A percentile compares a stretch with the other conserved stretches of the same genome.
Conservation (phyloP, 2,888 invertebrate species). For the Drosophila meridiana region DNA sequence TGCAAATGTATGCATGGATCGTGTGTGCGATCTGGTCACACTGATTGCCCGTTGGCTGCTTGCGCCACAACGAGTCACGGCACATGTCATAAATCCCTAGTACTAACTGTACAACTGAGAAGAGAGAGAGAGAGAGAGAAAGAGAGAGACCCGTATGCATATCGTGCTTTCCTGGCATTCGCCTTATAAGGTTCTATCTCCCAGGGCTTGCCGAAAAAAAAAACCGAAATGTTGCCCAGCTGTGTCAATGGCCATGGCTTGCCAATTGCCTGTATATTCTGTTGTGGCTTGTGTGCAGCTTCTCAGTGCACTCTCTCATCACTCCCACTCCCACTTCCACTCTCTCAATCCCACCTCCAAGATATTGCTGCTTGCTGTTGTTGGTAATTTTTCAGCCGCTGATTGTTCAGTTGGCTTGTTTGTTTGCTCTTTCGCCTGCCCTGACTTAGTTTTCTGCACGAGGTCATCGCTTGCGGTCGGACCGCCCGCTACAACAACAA, state of each 20-base stretch:
- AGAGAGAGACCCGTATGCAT: conserved; percentile 24
- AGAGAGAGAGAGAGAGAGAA: not conserved
- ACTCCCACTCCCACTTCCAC: conserved; percentile 12
- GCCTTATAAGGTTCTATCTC: conserved; percentile 49
- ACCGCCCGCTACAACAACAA: conserved; percentile 45
- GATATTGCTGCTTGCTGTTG: conserved; percentile 29
- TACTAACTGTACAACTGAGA: conserved; percentile 55
- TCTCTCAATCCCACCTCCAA: conserved; percentile 25
- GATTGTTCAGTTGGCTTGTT: conserved; percentile 45
- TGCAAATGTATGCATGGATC: conserved; percentile 29
- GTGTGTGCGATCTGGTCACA: conserved; percentile 37
- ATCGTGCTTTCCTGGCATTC: conserved; percentile 36
- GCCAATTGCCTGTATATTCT: conserved; percentile 12
- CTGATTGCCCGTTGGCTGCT: conserved; percentile 33
- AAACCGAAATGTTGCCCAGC: conserved; percentile 42
- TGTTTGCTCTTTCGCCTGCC: conserved; percentile 45
- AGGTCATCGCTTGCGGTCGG: conserved; percentile 74
- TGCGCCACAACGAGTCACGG: conserved; percentile 26
- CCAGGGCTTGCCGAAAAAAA: conserved; percentile 44
- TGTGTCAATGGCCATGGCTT: conserved; percentile 51
- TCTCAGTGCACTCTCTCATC: conserved; percentile 2
- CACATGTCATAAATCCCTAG: conserved; percentile 56
- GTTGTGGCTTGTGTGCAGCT: conserved; percentile 19
- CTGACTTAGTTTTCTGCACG: conserved; percentile 78
- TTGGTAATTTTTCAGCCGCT: conserved; percentile 59